Percentiles rank a stretch among this genome's conserved stretches.
Evolutionary conservation across 2,888 invertebrate genomes (phyloP).

Genomic region (Lacanobia wlatinum): DNA sequence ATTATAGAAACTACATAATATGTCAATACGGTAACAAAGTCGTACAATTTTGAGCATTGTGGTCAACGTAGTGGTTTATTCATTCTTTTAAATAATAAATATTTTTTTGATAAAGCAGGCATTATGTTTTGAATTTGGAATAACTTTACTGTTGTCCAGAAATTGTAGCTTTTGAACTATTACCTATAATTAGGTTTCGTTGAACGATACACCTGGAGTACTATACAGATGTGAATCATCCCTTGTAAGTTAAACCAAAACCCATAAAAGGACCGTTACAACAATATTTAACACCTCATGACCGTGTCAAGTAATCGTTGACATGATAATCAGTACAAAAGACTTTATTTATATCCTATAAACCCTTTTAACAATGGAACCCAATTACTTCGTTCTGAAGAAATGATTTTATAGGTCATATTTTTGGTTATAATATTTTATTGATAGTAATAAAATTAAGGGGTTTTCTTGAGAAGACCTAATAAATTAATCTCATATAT

Average conservation of each 20-base stretch:
- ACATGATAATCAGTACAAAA: conserved; percentile 31
- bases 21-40: too few relatives aligned
- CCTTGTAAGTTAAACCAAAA: neutral
- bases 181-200: too few relatives aligned
- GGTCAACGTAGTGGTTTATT: too few relatives aligned
- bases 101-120: too few relatives aligned
- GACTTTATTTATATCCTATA: conserved; percentile 31
- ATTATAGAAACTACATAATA: too few relatives aligned
- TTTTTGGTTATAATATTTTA: conserved; percentile 29
- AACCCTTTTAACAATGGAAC: conserved; percentile 30
- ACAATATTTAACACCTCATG: neutral
- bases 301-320: conserved; percentile 15
- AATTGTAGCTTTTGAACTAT: too few relatives aligned
- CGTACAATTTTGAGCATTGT: too few relatives aligned
- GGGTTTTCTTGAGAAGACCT: conserved; percentile 33
- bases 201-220: too few relatives aligned
- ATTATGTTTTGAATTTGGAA: too few relatives aligned
- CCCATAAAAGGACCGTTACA: conserved; percentile 17
- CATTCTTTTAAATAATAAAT: too few relatives aligned
- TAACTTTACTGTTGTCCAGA: too few relatives aligned
- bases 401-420: conserved; percentile 23
- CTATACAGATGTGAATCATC: conserved; percentile 16
- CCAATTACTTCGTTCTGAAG: conserved; percentile 11
- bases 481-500: conserved; percentile 42
- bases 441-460: conserved; percentile 9